These are phyloP conservation scores for Myotis pilosus DNA, from an alignment of 2,797 vertebrate genomes.

Conservation along the genomic window DNA sequence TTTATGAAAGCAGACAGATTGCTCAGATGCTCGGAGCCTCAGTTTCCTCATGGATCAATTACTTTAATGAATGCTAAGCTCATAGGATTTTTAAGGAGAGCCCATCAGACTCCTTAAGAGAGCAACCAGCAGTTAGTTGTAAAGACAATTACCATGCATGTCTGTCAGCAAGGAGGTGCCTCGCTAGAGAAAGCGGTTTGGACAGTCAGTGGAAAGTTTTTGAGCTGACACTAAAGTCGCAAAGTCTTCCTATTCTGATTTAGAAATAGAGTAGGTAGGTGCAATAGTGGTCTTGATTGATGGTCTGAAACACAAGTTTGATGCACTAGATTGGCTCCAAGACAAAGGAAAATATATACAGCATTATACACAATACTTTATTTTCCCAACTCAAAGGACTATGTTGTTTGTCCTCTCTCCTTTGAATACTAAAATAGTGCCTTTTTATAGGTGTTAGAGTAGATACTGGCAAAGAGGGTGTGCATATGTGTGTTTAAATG, in stretches of 20 bases:
- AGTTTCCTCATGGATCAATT: not conserved
- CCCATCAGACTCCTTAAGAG: not conserved
- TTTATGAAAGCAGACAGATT: not conserved
- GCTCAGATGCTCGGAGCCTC: not conserved
- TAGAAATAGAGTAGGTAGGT: rapidly evolving
- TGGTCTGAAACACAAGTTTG: not conserved
- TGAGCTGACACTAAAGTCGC: not conserved
- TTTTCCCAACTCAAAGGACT: not conserved
- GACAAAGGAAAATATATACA: not conserved
- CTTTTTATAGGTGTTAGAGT: not conserved
- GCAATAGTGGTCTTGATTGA: not conserved
- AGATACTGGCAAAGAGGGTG: not conserved
- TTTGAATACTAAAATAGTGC: not conserved
- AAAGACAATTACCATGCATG: not conserved
- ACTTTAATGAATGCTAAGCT: not conserved
- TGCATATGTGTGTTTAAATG: not conserved
- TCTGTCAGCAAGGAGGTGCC: not conserved
- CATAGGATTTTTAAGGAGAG: not conserved
- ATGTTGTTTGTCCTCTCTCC: not conserved
- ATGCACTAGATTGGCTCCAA: not conserved
- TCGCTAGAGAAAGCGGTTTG: not conserved
- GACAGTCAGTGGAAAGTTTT: not conserved
- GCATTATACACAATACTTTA: not conserved
- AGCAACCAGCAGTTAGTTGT: not conserved
- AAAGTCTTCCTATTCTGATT: not conserved